phyloP scores from a whole-genome alignment of 1,140 invertebrate species.

The Pteromalus puparum region DNA sequence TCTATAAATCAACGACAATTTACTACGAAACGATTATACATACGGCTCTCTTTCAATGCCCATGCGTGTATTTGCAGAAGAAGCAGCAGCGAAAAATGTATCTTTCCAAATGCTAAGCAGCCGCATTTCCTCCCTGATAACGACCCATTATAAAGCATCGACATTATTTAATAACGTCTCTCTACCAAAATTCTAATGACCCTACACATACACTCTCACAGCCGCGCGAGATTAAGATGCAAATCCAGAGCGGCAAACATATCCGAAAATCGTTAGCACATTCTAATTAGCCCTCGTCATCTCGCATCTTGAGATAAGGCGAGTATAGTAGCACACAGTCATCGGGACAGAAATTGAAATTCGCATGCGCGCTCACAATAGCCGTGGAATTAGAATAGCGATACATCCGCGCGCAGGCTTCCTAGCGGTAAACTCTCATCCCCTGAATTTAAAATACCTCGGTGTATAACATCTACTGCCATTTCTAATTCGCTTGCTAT shows the following conservation, averaged over 20 bases:
- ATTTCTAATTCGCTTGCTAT: neutral
- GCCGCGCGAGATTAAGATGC: neutral
- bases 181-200: neutral
- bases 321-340: neutral
- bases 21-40: neutral
- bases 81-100: neutral
- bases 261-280: conserved; percentile 1
- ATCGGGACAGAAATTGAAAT: neutral
- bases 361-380: neutral
- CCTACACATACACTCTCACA: neutral
- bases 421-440: neutral
- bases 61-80: neutral
- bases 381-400: neutral
- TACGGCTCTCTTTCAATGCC: neutral
- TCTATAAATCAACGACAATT: conserved; percentile 1
- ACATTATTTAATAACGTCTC: neutral
- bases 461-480: neutral
- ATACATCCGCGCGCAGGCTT: too few species aligned
- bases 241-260: neutral
- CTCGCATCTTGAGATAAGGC: neutral
- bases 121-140: too few species aligned
- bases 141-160: too few species aligned
- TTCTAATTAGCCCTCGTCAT: neutral
- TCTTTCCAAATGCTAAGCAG: too few species aligned
- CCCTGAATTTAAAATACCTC: neutral